Base-by-base conservation (phyloP, 53 echinoderm and acorn worm genomes). In the Holothuria leucospilota region DNA sequence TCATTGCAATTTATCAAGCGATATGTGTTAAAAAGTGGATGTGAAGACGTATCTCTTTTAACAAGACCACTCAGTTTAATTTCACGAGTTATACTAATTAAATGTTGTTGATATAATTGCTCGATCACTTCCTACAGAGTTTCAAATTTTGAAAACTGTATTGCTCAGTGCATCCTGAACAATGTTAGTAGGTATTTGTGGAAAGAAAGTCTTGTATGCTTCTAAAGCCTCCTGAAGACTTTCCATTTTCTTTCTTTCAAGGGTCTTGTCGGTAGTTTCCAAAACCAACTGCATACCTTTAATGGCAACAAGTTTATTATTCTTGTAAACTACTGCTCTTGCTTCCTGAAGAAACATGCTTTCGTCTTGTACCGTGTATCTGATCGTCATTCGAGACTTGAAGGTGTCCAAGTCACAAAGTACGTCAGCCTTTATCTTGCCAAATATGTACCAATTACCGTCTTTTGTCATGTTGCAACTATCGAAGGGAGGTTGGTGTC, bases 271-370 rank as follows among this genome's bases (percentile, higher is more conserved):
- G 46, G 8, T 0, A 29, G 8, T 61, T 60, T 86, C 86, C 23
- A 0, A n/a, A 30, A 86, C 42, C 34, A 75, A 24, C 61, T 59
- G 9, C 40, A 15, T 73, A 56, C 68, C 86, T 39, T 73, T 86
- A 13, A 86, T 62, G 12, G 86, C 72, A 34, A 73, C 25, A 39
- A 71, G 23, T 40, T 86, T 86, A 56, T 16, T 13, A 24, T 61
- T 25, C 14, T 27, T 12, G 40, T 69, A 86, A 18, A 41, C 29
- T 20, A 86, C 74, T 10, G 73, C 72, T 86, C 77, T 52, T 21
- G 73, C 59, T 49, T 30, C 2, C 24, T n/a, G 28, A 12, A 86
- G 58, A 59, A 86, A 86, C 0, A 11, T 23, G 40, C 58, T 86
- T 14, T 61, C 41, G 10, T 49, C 58, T 38, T 30, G 13, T 34